Percentiles rank a stretch among this genome's conserved stretches.
Conservation (phyloP, 2,888 invertebrate species). For the Charanyca ferruginea region DNA sequence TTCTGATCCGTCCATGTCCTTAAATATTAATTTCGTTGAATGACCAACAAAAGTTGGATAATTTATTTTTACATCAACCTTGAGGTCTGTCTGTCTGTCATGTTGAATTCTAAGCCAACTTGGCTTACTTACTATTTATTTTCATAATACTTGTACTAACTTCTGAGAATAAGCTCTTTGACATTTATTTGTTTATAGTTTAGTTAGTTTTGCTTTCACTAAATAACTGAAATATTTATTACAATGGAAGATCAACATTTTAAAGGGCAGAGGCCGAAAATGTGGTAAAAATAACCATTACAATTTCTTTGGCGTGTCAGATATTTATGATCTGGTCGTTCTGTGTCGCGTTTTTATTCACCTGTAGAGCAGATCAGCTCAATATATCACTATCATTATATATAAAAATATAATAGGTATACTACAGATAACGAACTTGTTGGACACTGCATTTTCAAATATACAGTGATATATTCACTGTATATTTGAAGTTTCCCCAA, state of each 20-base stretch:
- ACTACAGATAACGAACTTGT: slow-evolving; percentile 31
- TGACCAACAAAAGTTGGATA: not conserved
- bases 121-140: slow-evolving; percentile 10
- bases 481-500: slow-evolving; percentile 36
- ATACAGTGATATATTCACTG: no score
- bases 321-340: slow-evolving; percentile 31
- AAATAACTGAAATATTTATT: slow-evolving; percentile 27
- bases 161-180: slow-evolving; percentile 27
- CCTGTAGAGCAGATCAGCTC: slow-evolving; percentile 57
- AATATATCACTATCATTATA: slow-evolving; percentile 40
- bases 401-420: slow-evolving; percentile 14
- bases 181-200: slow-evolving; percentile 41
- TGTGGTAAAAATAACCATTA: slow-evolving; percentile 32
- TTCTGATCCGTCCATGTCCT: not conserved
- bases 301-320: slow-evolving; percentile 44
- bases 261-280: slow-evolving; percentile 16
- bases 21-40: slow-evolving; percentile 11
- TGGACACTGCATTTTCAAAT: slow-evolving; percentile 31
- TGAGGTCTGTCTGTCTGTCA: not conserved
- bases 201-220: slow-evolving; percentile 44
- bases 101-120: slow-evolving; percentile 9
- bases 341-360: slow-evolving; percentile 56
- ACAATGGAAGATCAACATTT: slow-evolving; percentile 15
- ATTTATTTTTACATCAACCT: not conserved
- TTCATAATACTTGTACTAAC: slow-evolving; percentile 18